Conservation (phyloP, 2,888 invertebrate species). For the Drosophila austrosaltans region DNA sequence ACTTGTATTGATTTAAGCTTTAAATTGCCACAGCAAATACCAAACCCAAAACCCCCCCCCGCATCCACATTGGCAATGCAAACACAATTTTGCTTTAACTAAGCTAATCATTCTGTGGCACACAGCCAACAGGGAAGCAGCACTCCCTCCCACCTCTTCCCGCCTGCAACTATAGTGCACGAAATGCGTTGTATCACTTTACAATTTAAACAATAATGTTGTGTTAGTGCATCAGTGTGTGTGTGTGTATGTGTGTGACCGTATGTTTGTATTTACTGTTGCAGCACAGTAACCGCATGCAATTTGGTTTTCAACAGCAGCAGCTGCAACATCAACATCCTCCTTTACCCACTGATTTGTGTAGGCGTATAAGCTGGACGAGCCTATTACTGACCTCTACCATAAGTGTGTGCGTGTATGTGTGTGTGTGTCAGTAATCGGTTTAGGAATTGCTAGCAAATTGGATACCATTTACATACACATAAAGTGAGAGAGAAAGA, state of each 20-base stretch:
- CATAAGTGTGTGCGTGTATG: background rate
- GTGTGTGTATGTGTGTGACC: slow-evolving; percentile 25
- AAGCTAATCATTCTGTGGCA: slow-evolving; percentile 41
- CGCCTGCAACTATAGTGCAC: slow-evolving; percentile 29
- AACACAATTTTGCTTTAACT: slow-evolving; percentile 51
- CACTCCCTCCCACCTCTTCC: slow-evolving; percentile 9
- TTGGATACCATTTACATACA: slow-evolving; percentile 35
- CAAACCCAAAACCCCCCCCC: slow-evolving; percentile 4
- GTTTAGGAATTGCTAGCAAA: slow-evolving; percentile 27
- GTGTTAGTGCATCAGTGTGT: slow-evolving; percentile 36
- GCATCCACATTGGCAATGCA: slow-evolving; percentile 17
- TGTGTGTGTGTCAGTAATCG: slow-evolving; percentile 27
- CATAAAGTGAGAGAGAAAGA: background rate
- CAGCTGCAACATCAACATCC: slow-evolving; percentile 31
- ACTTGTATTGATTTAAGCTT: slow-evolving; percentile 26
- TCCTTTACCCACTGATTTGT: slow-evolving; percentile 31
- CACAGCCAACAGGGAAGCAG: slow-evolving; percentile 1
- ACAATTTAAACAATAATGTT: slow-evolving; percentile 59
- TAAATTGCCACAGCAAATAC: slow-evolving; percentile 16
- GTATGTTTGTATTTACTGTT: slow-evolving; percentile 22
- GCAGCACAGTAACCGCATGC: slow-evolving; percentile 28
- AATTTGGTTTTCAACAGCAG: slow-evolving; percentile 34
- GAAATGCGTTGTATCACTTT: slow-evolving; percentile 49
- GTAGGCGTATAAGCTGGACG: slow-evolving; percentile 24
- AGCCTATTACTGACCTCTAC: slow-evolving; percentile 44